Percentiles rank a stretch among this genome's conserved stretches.
Evolutionary conservation across 2,888 invertebrate genomes (phyloP).

Genomic region (Zhuqinia jingwanae): DNA sequence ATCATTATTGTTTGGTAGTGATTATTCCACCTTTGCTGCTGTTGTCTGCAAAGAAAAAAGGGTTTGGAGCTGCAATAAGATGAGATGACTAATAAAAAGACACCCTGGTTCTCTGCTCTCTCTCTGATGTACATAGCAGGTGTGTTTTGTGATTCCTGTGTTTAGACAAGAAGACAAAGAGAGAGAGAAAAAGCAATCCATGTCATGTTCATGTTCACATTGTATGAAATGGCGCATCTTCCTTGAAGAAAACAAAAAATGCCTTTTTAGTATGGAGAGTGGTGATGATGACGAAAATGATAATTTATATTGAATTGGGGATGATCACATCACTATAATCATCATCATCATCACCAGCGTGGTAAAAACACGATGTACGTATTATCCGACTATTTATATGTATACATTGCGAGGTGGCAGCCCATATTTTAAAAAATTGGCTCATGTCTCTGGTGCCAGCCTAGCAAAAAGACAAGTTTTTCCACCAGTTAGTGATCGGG

Average conservation of each 20-base stretch:
- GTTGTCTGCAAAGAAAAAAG: background rate
- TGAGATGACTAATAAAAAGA: slow-evolving; percentile 47
- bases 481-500: slow-evolving; percentile 37
- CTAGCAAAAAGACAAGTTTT: slow-evolving; percentile 19
- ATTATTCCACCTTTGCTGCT: background rate
- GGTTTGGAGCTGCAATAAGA: slow-evolving; percentile 10
- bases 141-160: slow-evolving; percentile 10
- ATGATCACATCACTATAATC: slow-evolving; percentile 31
- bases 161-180: background rate
- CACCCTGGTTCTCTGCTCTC: slow-evolving; percentile 15
- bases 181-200: background rate
- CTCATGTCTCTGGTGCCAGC: background rate
- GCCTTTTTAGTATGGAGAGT: background rate
- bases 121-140: slow-evolving; percentile 2
- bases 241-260: background rate
- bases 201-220: slow-evolving; percentile 16
- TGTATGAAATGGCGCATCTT: slow-evolving; percentile 42
- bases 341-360: no score
- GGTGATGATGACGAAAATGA: slow-evolving; percentile 45
- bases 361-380: background rate
- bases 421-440: slow-evolving; percentile 40
- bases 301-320: slow-evolving; percentile 44
- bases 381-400: background rate
- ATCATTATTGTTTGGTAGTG: slow-evolving; percentile 17
- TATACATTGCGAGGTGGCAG: background rate